Evolutionary conservation across 1,140 invertebrate genomes (phyloP), one percentile per base, ranked within the genome.

Genomic region (Archivesica marissinica): DNA sequence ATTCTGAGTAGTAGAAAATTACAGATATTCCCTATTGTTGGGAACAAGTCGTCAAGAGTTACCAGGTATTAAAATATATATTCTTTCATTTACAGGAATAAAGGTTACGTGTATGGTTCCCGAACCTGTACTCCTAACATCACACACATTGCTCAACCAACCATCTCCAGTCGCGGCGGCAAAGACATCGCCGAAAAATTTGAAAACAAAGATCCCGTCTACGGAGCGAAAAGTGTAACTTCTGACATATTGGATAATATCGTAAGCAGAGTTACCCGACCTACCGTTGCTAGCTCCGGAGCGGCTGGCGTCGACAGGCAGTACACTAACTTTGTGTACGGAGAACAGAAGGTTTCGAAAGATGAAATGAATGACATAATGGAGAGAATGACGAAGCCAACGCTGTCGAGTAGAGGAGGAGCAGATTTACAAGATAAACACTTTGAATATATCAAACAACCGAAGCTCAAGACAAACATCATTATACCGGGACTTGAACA

Each of bases 271-370:
- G 20, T 91, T 9, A 89, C 89, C 25, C 47, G 83, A 13, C 87
- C 90, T 6, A 91, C 91, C n/a, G 88, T 90, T 7, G 87, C 89
- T 11, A 91, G 88, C 66, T 82, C 88, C 7, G 90, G 90, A 20
- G 90, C 89, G 7, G 88, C 87, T 7, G 88, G 88, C 35, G 66
- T 76, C 0, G 44, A 81, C 17, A 54, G 88, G n/a, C 82, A 76
- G 44, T 88, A 89, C 54, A 89, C 87, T 2, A 86, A 89, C 35
- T 88, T 88, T 78, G 87, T 89, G 20, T 87, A 87, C 38, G 88
- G 88, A 1, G 87, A 88, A 4, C 88, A 90, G 79, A 77, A 76
- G 25, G 90, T 92, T 11, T 44, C 72, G 6, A 72, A 66, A 13
- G 85, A 86, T 1, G 85, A 90, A 85, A 66, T 91, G 59, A 50